Percentiles rank a stretch among this genome's conserved stretches.
Evolutionary conservation across 1,140 invertebrate species (phyloP).

Genomic region (Tetraneura akinire): DNA sequence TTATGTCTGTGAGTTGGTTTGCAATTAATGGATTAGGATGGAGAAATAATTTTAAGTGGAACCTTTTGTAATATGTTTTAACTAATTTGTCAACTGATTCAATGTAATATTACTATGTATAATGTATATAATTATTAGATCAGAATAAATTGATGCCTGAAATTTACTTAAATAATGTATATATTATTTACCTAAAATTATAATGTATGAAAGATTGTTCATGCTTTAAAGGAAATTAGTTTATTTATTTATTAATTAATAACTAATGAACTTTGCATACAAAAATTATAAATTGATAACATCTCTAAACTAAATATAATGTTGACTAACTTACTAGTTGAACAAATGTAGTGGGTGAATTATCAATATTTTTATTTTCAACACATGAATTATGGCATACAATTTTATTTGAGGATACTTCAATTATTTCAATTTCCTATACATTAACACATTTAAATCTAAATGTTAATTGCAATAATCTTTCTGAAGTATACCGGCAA

Average conservation of each 20-base stretch:
- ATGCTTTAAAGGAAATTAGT: not conserved
- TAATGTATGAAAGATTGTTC: not conserved
- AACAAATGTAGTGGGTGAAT: not conserved
- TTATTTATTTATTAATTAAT: not conserved
- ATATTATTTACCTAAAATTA: not conserved
- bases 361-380: not conserved
- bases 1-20: too few species aligned
- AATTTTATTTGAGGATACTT: not conserved
- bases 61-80: too few species aligned
- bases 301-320: not conserved
- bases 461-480: not conserved
- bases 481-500: constrained; percentile 1
- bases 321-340: not conserved
- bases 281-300: not conserved
- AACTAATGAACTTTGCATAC: not conserved
- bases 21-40: too few species aligned
- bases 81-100: too few species aligned
- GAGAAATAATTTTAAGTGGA: too few species aligned
- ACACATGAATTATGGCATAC: not conserved
- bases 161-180: too few species aligned
- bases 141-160: not conserved
- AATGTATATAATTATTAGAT: not conserved
- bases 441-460: not conserved
- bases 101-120: not conserved
- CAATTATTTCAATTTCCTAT: not conserved